Conservation (phyloP, 2,888 invertebrate genomes). For the Deilephila porcellus region DNA sequence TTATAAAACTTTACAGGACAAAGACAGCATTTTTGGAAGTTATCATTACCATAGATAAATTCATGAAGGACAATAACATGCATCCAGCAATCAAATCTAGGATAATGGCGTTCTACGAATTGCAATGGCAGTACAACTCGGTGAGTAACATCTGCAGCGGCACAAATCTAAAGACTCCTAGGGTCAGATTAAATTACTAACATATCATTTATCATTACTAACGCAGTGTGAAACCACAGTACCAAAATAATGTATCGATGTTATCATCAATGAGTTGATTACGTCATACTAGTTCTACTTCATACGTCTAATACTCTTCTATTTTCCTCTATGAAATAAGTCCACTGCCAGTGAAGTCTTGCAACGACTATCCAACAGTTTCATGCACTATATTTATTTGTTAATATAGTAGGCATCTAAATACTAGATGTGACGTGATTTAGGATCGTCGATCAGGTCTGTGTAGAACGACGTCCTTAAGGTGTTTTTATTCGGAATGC, state of each 20-base stretch:
- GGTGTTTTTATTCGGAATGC: no score
- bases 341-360: no score
- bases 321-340: background rate
- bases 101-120: constrained; percentile 79
- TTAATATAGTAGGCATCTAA: no score
- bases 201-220: no score
- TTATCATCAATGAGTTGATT: background rate
- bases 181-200: no score
- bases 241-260: background rate
- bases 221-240: no score
- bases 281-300: background rate
- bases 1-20: constrained; percentile 53
- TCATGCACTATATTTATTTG: no score
- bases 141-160: constrained; percentile 49
- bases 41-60: constrained; percentile 77
- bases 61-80: constrained; percentile 80
- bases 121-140: constrained; percentile 83
- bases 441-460: no score
- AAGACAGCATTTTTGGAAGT: constrained; percentile 80
- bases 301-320: background rate
- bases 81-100: constrained; percentile 73
- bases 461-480: no score
- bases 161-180: no score
- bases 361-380: no score
- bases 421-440: no score